Evolutionary conservation across 2,113 vertebrate genomes (phyloP).

Genomic region (Hippopotamus amphibius): DNA sequence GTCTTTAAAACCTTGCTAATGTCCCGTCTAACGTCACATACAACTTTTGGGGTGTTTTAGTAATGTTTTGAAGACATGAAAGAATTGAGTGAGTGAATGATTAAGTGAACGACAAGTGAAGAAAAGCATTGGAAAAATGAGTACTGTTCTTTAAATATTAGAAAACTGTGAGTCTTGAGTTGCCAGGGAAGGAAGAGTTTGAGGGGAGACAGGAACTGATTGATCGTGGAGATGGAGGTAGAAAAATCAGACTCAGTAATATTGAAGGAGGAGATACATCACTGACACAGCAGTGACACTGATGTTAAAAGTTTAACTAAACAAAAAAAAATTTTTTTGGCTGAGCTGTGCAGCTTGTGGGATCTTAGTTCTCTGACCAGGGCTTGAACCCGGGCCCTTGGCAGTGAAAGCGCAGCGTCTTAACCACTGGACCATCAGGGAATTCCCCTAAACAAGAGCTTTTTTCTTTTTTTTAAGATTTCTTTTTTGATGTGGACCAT

Average conservation of each 20-base stretch:
- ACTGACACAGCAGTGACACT: fast-evolving
- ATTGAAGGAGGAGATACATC: not conserved
- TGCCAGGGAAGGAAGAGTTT: not conserved
- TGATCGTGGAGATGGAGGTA: not conserved
- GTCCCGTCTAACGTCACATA: not conserved
- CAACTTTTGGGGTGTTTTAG: not conserved
- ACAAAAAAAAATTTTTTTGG: no score
- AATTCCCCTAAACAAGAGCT: no score
- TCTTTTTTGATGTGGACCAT: no score
- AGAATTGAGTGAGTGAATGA: not conserved
- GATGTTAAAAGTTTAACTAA: not conserved
- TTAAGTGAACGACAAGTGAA: not conserved
- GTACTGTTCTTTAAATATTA: not conserved
- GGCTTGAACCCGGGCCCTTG: no score
- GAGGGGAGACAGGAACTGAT: not conserved
- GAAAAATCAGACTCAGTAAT: not conserved
- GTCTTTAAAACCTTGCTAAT: not conserved
- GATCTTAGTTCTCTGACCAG: no score
- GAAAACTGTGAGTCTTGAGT: not conserved
- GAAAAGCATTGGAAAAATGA: not conserved
- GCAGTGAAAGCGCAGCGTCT: no score
- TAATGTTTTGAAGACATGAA: not conserved
- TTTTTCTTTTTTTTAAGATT: no score
- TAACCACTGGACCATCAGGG: no score
- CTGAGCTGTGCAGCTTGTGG: no score